phyloP scores from a whole-genome alignment of 1,140 invertebrate species.

The Lucilia sericata region DNA sequence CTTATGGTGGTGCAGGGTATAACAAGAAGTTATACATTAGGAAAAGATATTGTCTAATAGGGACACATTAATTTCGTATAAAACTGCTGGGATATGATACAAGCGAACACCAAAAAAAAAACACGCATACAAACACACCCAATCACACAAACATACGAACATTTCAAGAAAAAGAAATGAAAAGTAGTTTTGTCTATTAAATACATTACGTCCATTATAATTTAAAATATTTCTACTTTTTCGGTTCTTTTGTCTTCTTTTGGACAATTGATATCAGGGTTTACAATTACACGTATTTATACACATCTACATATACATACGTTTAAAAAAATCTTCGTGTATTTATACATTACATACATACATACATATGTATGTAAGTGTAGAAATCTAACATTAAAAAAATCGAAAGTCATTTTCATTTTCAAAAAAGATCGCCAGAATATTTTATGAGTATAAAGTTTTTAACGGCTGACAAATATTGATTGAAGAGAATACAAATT shows the following conservation, averaged over 20 bases:
- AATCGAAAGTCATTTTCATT: background rate
- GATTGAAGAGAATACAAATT: background rate
- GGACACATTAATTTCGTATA: too few species aligned
- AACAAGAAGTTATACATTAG: too few species aligned
- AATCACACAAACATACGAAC: too few species aligned
- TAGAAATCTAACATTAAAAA: background rate
- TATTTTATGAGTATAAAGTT: too few species aligned
- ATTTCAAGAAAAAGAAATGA: too few species aligned
- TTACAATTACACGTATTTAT: background rate
- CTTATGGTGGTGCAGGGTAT: too few species aligned
- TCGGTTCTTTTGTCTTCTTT: background rate
- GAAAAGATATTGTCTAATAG: too few species aligned
- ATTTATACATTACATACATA: too few species aligned
- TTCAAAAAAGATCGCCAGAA: background rate
- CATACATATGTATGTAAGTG: too few species aligned
- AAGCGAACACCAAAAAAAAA: background rate
- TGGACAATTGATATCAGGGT: background rate
- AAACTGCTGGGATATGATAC: background rate
- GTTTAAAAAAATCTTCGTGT: too few species aligned
- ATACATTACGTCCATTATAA: background rate
- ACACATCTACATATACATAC: background rate
- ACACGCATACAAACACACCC: too few species aligned
- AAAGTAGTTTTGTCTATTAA: too few species aligned
- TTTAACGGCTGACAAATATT: background rate
- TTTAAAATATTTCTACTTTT: background rate